phyloP scores from a whole-genome alignment of 2,888 invertebrate genomes.

The Ligdia adustata region DNA sequence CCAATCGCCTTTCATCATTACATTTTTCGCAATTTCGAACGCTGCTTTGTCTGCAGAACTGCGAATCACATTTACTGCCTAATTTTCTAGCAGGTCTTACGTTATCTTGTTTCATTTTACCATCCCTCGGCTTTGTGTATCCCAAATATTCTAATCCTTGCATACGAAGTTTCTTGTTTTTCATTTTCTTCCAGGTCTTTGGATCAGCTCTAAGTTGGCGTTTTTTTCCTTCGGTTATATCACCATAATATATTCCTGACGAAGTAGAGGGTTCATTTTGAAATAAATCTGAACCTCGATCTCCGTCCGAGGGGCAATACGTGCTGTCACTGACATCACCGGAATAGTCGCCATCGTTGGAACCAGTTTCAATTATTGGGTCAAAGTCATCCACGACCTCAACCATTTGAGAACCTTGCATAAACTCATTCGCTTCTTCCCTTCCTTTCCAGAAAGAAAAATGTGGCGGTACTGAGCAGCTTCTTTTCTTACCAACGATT shows the following conservation, averaged over 20 bases:
- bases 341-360: not conserved
- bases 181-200: not conserved
- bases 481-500: not conserved
- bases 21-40: constrained; percentile 22
- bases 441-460: not conserved
- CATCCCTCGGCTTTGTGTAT: not conserved
- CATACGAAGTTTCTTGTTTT: not conserved
- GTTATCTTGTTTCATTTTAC: not conserved
- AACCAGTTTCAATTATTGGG: not conserved
- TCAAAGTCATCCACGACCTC: not conserved
- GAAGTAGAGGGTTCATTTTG: not conserved
- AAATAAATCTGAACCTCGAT: not conserved
- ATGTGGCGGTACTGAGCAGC: not conserved
- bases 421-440: no score
- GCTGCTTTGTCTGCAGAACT: constrained; percentile 4
- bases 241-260: not conserved
- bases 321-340: not conserved
- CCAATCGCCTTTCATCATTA: not conserved
- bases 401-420: not conserved
- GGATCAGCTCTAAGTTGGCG: not conserved
- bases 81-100: not conserved
- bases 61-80: not conserved
- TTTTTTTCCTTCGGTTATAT: not conserved
- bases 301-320: not conserved
- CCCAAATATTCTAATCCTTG: not conserved